Evolutionary conservation across 2,888 invertebrate species (phyloP).

Genomic region (Ormyrus rosae): DNA sequence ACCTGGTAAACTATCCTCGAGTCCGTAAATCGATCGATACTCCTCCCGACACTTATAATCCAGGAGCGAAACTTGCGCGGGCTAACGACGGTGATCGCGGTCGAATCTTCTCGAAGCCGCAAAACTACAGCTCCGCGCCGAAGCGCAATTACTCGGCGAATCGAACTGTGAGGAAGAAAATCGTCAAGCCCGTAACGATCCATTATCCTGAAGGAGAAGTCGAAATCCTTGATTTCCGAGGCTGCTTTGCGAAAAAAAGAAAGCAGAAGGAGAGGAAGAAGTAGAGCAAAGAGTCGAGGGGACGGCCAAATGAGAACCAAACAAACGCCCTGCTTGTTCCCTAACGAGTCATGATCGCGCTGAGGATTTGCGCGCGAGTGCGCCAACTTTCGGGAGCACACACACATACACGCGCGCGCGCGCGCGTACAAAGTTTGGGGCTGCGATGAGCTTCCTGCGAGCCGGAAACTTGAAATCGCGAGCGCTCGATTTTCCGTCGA

Average conservation of each 20-base stretch:
- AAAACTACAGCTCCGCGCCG: background rate
- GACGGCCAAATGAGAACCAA: constrained; percentile 52
- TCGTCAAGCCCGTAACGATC: constrained; percentile 42
- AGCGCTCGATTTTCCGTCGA: constrained; percentile 43
- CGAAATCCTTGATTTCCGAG: constrained; percentile 8
- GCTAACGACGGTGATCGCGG: background rate
- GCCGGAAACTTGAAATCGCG: constrained; percentile 44
- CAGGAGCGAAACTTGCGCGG: no score
- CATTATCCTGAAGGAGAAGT: constrained; percentile 39
- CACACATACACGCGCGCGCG: background rate
- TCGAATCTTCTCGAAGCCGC: constrained; percentile 14
- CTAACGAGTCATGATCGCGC: constrained; percentile 51
- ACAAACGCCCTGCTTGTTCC: constrained; percentile 25
- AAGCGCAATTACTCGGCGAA: constrained; percentile 24
- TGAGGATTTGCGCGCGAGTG: constrained; percentile 26
- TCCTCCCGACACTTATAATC: no score
- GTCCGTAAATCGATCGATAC: no score
- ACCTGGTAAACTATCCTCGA: no score
- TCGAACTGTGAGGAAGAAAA: constrained; percentile 16
- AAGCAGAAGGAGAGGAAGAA: constrained; percentile 11
- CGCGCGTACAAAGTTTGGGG: background rate
- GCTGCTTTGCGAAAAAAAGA: background rate
- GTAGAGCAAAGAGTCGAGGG: constrained; percentile 33
- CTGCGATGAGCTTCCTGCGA: background rate
- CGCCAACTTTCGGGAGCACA: constrained; percentile 15